These are phyloP conservation scores for Mus spicilegus DNA, from an alignment of 2,113 vertebrate species.

Conservation along the genomic window DNA sequence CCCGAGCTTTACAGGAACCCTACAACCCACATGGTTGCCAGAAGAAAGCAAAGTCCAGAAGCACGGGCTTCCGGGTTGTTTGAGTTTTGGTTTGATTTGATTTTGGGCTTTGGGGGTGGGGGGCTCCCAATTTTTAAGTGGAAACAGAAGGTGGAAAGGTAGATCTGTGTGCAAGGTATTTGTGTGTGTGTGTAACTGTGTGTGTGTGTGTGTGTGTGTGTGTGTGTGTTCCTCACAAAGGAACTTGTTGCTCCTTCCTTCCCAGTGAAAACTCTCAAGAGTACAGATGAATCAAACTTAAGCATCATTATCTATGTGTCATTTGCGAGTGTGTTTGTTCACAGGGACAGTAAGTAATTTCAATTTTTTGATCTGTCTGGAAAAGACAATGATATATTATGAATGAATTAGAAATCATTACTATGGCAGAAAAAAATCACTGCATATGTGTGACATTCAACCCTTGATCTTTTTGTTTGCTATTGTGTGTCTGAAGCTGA, in stretches of 20 bases:
- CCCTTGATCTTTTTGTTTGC: not conserved
- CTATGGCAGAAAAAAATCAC: not conserved
- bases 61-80: not conserved
- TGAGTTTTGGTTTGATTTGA: not conserved
- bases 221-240: not conserved
- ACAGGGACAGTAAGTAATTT: not conserved
- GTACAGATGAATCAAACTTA: not conserved
- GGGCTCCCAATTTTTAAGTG: not conserved
- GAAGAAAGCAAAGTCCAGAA: not conserved
- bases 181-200: not conserved
- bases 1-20: no score
- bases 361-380: not conserved
- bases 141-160: not conserved
- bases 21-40: not conserved
- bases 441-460: not conserved
- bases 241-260: not conserved
- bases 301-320: not conserved
- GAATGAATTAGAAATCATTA: not conserved
- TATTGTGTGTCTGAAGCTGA: not conserved
- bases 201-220: not conserved
- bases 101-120: no score
- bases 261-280: not conserved
- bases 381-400: not conserved
- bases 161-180: not conserved
- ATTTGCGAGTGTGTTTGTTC: not conserved